These are phyloP conservation scores for Crotalus viridis DNA, from an alignment of 2,113 vertebrate species.

Conservation along the genomic window DNA sequence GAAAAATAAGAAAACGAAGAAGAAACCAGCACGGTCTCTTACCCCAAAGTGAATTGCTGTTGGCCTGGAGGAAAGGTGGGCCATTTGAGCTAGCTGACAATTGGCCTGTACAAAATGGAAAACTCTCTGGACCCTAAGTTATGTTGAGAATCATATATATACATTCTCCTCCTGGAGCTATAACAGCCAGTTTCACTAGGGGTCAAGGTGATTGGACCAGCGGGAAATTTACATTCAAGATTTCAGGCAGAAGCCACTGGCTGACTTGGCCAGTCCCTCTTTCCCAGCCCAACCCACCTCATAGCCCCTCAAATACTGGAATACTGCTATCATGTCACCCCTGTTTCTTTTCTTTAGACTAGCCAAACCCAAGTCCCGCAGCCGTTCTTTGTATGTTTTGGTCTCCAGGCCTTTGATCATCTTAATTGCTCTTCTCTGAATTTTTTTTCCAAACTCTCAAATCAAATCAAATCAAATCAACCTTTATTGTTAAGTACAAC, in stretches of 20 bases:
- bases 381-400: no score
- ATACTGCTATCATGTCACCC: fast-evolving
- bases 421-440: no score
- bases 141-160: background rate
- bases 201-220: background rate
- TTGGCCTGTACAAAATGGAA: background rate
- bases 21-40: background rate
- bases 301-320: no score
- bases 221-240: background rate
- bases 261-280: background rate
- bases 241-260: background rate
- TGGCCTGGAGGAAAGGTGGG: background rate
- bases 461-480: no score
- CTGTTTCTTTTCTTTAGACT: no score
- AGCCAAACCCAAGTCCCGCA: no score
- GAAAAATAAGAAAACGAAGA: no score
- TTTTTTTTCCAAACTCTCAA: no score
- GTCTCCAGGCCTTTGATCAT: no score
- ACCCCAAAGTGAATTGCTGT: background rate
- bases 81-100: background rate
- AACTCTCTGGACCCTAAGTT: background rate
- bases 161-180: background rate
- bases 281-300: background rate
- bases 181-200: background rate
- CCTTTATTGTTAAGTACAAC: no score